Evolutionary conservation across 2,888 invertebrate genomes (phyloP).

Genomic region (Parnassius glacialis): DNA sequence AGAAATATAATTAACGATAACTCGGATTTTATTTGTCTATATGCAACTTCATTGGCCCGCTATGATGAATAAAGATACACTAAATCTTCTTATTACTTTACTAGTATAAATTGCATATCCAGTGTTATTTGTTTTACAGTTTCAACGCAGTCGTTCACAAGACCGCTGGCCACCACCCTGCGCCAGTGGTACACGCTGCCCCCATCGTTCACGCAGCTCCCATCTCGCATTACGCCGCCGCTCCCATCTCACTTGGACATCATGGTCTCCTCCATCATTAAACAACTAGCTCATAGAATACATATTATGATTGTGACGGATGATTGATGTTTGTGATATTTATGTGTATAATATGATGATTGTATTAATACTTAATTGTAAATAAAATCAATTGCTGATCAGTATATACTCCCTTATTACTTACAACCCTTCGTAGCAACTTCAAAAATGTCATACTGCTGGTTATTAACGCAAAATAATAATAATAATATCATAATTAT

Average conservation of each 20-base stretch:
- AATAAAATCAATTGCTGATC: constrained; percentile 78
- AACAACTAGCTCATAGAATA: constrained; percentile 51
- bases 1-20: no score
- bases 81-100: no score
- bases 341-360: constrained; percentile 70
- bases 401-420: constrained; percentile 34
- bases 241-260: constrained; percentile 61
- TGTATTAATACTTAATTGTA: constrained; percentile 66
- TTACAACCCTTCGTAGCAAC: no score
- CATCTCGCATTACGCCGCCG: constrained; percentile 53
- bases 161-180: constrained; percentile 73
- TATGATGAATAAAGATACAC: no score
- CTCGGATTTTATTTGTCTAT: no score
- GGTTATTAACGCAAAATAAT: no score
- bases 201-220: constrained; percentile 57
- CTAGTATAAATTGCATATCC: no score
- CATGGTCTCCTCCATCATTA: constrained; percentile 70
- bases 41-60: no score
- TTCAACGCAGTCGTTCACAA: constrained; percentile 80
- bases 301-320: constrained; percentile 60
- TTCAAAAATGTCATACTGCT: not conserved
- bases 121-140: constrained; percentile 45
- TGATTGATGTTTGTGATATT: constrained; percentile 78
- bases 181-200: constrained; percentile 56
- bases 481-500: no score